Percentiles rank a stretch among this genome's conserved stretches.
Conservation (phyloP, 2,888 invertebrate genomes). For the Eupithecia exiguata region DNA sequence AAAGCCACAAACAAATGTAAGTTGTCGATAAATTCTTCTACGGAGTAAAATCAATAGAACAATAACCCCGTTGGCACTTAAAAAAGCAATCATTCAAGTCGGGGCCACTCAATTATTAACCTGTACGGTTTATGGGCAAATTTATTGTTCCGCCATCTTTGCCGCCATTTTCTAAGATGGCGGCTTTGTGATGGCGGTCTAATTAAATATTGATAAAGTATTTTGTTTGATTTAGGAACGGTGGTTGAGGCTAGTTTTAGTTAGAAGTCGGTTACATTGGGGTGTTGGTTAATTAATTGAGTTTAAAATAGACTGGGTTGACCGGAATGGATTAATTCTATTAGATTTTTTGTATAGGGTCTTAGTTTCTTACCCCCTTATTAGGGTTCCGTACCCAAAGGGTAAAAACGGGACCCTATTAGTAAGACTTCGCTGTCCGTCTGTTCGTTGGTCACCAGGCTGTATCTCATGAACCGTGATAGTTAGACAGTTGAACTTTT, state of each 20-base stretch:
- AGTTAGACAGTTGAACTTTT: too few species aligned
- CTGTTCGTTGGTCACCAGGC: too few species aligned
- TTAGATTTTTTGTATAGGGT: too few species aligned
- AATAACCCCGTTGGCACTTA: slow-evolving; percentile 14
- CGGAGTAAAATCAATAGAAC: slow-evolving; percentile 5
- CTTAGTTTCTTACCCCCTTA: too few species aligned
- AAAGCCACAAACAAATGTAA: not conserved
- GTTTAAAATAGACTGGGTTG: not conserved
- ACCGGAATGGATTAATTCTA: not conserved
- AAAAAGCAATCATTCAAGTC: slow-evolving; percentile 41
- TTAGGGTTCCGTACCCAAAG: too few species aligned
- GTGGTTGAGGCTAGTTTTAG: slow-evolving; percentile 35
- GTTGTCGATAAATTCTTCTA: not conserved
- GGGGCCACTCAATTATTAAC: slow-evolving; percentile 51
- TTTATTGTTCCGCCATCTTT: slow-evolving; percentile 52
- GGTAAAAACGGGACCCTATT: too few species aligned
- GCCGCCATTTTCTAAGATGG: slow-evolving; percentile 49
- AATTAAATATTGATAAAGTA: slow-evolving; percentile 59
- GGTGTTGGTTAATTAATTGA: not conserved
- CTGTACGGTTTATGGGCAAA: slow-evolving; percentile 48
- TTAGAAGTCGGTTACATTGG: not conserved
- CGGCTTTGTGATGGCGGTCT: slow-evolving; percentile 32
- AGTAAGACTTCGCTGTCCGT: too few species aligned
- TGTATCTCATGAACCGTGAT: too few species aligned
- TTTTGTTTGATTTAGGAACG: slow-evolving; percentile 45